Evolutionary conservation across 1,140 invertebrate genomes (phyloP).

Genomic region (Delia radicum): DNA sequence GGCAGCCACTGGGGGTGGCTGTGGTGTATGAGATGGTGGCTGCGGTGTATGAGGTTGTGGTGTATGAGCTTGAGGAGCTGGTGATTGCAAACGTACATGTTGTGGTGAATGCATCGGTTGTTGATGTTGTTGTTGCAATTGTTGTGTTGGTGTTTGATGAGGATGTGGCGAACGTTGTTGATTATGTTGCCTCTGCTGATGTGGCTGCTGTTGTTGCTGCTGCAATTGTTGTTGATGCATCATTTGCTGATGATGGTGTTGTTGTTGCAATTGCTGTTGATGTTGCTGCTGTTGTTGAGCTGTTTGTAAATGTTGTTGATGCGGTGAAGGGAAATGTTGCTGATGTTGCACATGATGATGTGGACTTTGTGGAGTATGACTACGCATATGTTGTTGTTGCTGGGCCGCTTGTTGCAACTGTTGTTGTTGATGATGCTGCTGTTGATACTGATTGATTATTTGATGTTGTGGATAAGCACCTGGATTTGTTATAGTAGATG

Average conservation of each 20-base stretch:
- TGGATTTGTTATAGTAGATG: conserved; percentile 25
- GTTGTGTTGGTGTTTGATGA: conserved; percentile 34
- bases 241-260: conserved; percentile 38
- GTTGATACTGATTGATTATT: conserved; percentile 47
- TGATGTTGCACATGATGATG: conserved; percentile 41
- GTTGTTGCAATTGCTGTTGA: conserved; percentile 34
- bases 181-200: conserved; percentile 30
- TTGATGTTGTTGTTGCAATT: conserved; percentile 42
- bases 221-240: conserved; percentile 48
- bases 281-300: conserved; percentile 41
- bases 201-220: conserved; percentile 42
- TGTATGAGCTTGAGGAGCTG: conserved; percentile 37
- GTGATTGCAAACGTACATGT: conserved; percentile 43
- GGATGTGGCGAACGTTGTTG: conserved; percentile 41
- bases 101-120: conserved; percentile 43
- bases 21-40: conserved; percentile 30
- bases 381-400: conserved; percentile 46
- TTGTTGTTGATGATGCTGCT: conserved; percentile 41
- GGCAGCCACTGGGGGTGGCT: conserved; percentile 26
- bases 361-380: conserved; percentile 51
- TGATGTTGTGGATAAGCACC: conserved; percentile 47
- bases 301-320: conserved; percentile 42
- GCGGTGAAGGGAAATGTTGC: conserved; percentile 46
- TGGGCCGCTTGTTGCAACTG: conserved; percentile 37
- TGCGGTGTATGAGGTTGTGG: conserved; percentile 33